These are phyloP conservation scores for Clarias batrachus DNA, from an alignment of 2,113 vertebrate species.

Conservation along the genomic window DNA sequence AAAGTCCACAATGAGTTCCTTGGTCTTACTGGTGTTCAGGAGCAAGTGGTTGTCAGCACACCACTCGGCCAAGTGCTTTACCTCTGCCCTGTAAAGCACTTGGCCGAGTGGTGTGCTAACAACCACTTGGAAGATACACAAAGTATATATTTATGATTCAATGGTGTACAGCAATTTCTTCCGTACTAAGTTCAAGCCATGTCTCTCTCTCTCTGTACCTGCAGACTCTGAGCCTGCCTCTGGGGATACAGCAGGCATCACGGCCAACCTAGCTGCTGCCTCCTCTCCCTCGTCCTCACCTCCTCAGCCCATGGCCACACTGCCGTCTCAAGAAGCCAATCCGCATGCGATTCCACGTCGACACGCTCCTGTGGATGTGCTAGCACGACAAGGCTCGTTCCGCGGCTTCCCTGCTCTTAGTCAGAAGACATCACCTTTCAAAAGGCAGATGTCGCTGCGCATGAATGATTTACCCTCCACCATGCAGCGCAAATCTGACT, in stretches of 20 bases:
- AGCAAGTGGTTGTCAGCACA: too few relatives aligned
- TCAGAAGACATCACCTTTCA: constrained; percentile 98
- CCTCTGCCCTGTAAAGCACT: too few relatives aligned
- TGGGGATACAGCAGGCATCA: constrained; percentile 43
- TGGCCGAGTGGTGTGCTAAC: too few relatives aligned
- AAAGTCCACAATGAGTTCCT: too few relatives aligned
- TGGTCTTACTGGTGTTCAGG: too few relatives aligned
- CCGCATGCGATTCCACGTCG: constrained; percentile 89
- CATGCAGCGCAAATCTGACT: constrained; percentile 94
- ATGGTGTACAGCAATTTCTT: neutral
- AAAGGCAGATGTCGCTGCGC: constrained; percentile 90
- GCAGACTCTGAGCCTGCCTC: constrained; percentile 74
- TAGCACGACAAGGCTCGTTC: constrained; percentile 96
- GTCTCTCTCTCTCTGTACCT: constrained; percentile 46
- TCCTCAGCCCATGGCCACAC: constrained; percentile 74
- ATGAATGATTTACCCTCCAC: constrained; percentile 97
- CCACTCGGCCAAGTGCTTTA: too few relatives aligned
- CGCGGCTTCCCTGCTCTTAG: constrained; percentile 93
- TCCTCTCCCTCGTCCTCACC: constrained; percentile 82
- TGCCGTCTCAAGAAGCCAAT: constrained; percentile 75
- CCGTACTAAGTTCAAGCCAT: neutral
- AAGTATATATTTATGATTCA: neutral
- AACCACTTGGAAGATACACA: neutral
- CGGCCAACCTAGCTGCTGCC: constrained; percentile 62
- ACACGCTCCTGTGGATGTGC: constrained; percentile 90